phyloP scores from a whole-genome alignment of 1,140 invertebrate genomes.

The Ostrea edulis region DNA sequence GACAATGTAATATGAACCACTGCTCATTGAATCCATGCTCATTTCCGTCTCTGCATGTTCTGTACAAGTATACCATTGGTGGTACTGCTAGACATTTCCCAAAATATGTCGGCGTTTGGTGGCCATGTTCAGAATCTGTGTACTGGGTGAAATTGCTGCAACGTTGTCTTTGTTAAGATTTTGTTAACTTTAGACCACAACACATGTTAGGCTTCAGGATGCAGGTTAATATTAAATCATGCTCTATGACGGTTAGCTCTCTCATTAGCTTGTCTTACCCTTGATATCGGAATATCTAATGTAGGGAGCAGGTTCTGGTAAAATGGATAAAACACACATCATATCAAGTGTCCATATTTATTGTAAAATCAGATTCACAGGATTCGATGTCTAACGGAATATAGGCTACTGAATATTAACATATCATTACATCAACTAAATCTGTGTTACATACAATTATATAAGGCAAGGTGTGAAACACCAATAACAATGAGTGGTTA shows the following conservation, averaged over 20 bases:
- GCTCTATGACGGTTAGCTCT: background rate
- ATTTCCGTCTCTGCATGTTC: too few relatives aligned
- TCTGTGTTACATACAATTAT: background rate
- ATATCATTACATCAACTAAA: background rate
- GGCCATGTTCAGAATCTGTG: too few relatives aligned
- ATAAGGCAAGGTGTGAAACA: background rate
- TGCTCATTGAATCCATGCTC: too few relatives aligned
- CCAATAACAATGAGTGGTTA: background rate
- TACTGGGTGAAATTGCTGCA: too few relatives aligned
- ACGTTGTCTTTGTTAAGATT: background rate
- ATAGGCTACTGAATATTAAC: background rate
- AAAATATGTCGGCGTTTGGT: too few relatives aligned
- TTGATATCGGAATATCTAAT: slow-evolving; percentile 30
- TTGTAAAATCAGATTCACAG: background rate
- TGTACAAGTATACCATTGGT: too few relatives aligned
- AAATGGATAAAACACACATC: slow-evolving; percentile 36
- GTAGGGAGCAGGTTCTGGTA: slow-evolving; percentile 34
- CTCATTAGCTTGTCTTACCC: background rate
- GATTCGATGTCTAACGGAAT: slow-evolving; percentile 26
- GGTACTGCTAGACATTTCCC: too few relatives aligned
- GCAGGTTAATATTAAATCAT: background rate
- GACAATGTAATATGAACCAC: too few relatives aligned
- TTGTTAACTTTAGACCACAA: background rate
- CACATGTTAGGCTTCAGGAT: background rate
- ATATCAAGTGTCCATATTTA: slow-evolving; percentile 16